A percentile compares a stretch with the other conserved stretches of the same genome.
Conservation (phyloP, 2,797 vertebrate species). For the Scarus forsteni region DNA sequence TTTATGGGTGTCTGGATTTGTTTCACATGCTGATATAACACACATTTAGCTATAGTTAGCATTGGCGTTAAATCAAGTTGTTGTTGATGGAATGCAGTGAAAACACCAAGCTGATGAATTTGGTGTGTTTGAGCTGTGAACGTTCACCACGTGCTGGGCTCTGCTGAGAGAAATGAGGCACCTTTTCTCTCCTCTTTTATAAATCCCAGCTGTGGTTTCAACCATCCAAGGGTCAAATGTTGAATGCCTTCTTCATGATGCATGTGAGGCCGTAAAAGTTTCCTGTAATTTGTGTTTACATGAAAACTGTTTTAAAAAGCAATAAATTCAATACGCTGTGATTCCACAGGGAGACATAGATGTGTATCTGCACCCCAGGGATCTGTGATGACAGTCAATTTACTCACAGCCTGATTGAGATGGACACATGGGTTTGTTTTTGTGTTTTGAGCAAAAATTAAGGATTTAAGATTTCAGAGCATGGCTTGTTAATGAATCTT, state of each 20-base stretch:
- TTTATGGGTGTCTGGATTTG: conserved; percentile 63
- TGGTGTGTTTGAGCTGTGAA: conserved; percentile 65
- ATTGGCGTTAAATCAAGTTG: conserved; percentile 60
- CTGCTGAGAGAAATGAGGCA: conserved; percentile 67
- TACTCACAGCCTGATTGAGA: conserved; percentile 10
- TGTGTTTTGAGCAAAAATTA: background rate
- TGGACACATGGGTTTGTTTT: conserved; percentile 7
- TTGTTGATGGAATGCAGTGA: conserved; percentile 69
- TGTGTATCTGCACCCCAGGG: conserved; percentile 23
- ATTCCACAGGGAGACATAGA: conserved; percentile 27
- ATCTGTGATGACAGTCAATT: conserved; percentile 27
- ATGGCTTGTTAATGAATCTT: conserved; percentile 15
- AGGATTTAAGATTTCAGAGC: background rate
- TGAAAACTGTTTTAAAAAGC: conserved; percentile 68
- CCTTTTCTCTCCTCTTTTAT: conserved; percentile 76
- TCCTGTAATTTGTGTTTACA: conserved; percentile 77
- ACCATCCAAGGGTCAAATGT: conserved; percentile 74
- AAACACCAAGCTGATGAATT: conserved; percentile 66
- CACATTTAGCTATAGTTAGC: conserved; percentile 63
- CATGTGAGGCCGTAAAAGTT: conserved; percentile 72
- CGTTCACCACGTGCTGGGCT: conserved; percentile 71
- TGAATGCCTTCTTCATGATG: conserved; percentile 80
- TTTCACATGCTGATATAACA: conserved; percentile 53
- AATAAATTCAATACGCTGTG: conserved; percentile 51
- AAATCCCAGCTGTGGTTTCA: conserved; percentile 82